Evolutionary conservation across 2,888 invertebrate species (phyloP).

Genomic region (Agrenia bidenticulata): DNA sequence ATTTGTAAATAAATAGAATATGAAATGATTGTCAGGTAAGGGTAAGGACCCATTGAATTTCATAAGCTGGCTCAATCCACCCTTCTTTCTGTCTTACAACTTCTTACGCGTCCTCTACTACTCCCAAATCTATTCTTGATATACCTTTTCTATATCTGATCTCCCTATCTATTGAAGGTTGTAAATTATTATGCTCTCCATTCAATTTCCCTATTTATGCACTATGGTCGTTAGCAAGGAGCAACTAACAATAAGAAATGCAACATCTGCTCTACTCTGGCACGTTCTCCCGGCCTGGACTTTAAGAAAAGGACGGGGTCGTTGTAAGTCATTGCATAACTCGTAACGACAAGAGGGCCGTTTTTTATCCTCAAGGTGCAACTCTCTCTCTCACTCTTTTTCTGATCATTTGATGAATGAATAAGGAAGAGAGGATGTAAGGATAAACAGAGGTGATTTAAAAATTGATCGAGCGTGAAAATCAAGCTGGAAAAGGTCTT

Average conservation of each 20-base stretch:
- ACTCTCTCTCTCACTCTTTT: background rate
- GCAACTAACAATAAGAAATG: conserved; percentile 9
- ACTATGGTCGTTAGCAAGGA: conserved; percentile 10
- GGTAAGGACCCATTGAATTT: conserved; percentile 2
- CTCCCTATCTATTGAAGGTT: background rate
- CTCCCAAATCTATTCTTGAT: too few relatives aligned
- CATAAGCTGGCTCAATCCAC: background rate
- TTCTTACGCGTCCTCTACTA: background rate
- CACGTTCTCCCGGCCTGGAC: conserved; percentile 13
- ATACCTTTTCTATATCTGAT: background rate
- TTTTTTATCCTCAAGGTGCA: conserved; percentile 8
- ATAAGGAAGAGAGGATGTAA: conserved; percentile 14
- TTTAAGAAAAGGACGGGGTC: conserved; percentile 21
- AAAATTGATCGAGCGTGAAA: conserved; percentile 23
- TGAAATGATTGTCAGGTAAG: background rate
- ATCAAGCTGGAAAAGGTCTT: conserved; percentile 10
- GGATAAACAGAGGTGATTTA: conserved; percentile 22
- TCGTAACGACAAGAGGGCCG: background rate
- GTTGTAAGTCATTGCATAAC: background rate
- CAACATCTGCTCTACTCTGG: conserved; percentile 17
- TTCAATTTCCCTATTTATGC: conserved; percentile 20
- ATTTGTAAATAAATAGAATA: conserved; percentile 21
- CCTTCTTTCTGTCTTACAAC: background rate
- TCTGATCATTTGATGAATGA: background rate
- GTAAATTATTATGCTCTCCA: conserved; percentile 1